A percentile compares a stretch with the other conserved stretches of the same genome.
Evolutionary conservation across 2,888 invertebrate species (phyloP).

Genomic region (Syrphus vitripennis): DNA sequence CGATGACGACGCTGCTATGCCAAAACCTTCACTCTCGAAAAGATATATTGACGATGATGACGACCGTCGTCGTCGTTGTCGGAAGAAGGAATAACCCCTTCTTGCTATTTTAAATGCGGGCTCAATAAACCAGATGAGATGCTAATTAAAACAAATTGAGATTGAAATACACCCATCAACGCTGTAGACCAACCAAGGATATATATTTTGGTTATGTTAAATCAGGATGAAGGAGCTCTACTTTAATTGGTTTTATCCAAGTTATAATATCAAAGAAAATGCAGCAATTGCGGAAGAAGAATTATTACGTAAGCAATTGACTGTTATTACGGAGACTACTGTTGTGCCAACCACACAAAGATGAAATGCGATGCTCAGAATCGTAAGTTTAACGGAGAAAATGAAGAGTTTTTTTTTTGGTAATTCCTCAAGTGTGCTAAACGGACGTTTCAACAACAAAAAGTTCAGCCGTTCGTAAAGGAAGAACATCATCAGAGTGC

Average conservation of each 20-base stretch:
- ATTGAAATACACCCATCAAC: conserved; percentile 39
- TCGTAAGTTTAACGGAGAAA: conserved; percentile 42
- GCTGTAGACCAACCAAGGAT: not conserved
- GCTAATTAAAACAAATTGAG: conserved; percentile 52
- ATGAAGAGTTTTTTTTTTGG: conserved; percentile 54
- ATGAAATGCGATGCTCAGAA: conserved; percentile 24
- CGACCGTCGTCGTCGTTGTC: not conserved
- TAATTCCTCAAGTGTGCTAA: conserved; percentile 33
- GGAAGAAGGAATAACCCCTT: no score
- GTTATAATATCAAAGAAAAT: conserved; percentile 29
- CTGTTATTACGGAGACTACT: not conserved
- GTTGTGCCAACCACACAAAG: not conserved
- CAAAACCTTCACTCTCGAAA: not conserved
- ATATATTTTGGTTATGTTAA: conserved; percentile 9
- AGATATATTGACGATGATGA: not conserved
- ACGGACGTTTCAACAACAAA: conserved; percentile 47
- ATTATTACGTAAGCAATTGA: conserved; percentile 35
- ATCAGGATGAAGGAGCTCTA: conserved; percentile 20
- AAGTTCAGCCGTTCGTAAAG: conserved; percentile 8
- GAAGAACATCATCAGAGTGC: no score
- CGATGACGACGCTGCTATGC: not conserved
- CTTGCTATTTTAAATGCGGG: not conserved
- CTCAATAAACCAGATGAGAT: conserved; percentile 27
- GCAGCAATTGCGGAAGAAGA: conserved; percentile 41
- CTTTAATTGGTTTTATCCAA: conserved; percentile 53